Evolutionary conservation across 2,797 vertebrate species (phyloP), one percentile per base, ranked within the genome.

Genomic region (Sebastes flavidus): DNA sequence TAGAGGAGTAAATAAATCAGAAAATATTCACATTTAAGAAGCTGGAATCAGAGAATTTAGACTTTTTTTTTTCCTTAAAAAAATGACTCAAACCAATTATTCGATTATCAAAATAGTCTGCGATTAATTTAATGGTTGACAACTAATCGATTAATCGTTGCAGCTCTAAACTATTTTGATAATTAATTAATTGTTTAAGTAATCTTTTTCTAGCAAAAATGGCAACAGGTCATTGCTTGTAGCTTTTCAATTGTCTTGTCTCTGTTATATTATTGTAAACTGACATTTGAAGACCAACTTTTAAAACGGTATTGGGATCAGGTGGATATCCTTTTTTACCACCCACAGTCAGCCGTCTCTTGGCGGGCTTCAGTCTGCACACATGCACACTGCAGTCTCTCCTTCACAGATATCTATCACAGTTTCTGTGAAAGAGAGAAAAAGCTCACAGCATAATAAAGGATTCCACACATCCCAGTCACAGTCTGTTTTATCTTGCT

Each of bases 381-480:
- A 65, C 34, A n/a, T 49, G 29, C 69, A 55, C 36, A 22, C 60
- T 72, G 63, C 2, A 0, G 18, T 55, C 18, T 78, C 25, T 63
- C 34, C 69, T 67, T 75, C 63, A 71, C 66, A 74, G 46, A 72
- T 77, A 81, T 80, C 58, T 56, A 38, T 82, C 68, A 52, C 56
- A 32, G 71, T 76, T 34, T 63, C 25, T 77, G 49, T 54, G 20
- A 13, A 29, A 30, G 27, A 22, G 61, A 59, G 52, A 38, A 24
- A 32, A 54, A 56, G 8, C 29, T 75, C 25, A 49, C 46, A 25
- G 63, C 38, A 46, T 65, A 72, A 78, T 82, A 73, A 82, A 85
- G 71, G 75, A 82, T 87, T 80, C 24, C 42, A 77, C 65, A 65
- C 32, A 62, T 27, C 25, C 22, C 20, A 66, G 68, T 83, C 80